phyloP scores from a whole-genome alignment of 2,797 vertebrate species.

The Karalla daura region DNA sequence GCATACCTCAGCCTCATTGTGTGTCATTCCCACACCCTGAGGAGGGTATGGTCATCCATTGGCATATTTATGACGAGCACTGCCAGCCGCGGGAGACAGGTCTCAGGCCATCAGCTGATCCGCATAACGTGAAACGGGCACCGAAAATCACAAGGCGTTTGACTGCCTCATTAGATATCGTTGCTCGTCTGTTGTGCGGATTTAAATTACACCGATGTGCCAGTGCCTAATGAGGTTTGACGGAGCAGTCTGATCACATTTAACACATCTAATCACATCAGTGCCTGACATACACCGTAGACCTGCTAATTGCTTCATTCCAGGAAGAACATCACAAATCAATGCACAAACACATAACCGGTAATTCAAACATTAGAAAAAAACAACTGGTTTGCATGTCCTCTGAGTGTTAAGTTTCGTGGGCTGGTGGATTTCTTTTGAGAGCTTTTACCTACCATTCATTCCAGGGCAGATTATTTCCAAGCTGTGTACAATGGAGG shows the following conservation, averaged over 20 bases:
- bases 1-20: slow-evolving; percentile 45
- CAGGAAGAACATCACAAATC: not conserved
- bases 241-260: not conserved
- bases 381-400: not conserved
- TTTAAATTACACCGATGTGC: not conserved
- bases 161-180: not conserved
- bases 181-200: not conserved
- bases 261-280: too few species aligned
- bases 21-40: slow-evolving; percentile 34
- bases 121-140: not conserved
- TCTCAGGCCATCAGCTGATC: not conserved
- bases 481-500: not conserved
- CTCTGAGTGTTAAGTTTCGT: not conserved
- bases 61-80: not conserved
- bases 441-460: slow-evolving; percentile 29
- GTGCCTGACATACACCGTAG: not conserved
- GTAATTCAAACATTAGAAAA: not conserved
- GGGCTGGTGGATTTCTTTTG: too few species aligned
- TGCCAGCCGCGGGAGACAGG: slow-evolving; percentile 1
- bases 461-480: slow-evolving; percentile 46
- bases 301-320: slow-evolving; percentile 6
- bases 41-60: not conserved
- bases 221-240: not conserved
- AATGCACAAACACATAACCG: not conserved
- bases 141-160: not conserved